Evolutionary conservation across 2,888 invertebrate species (phyloP).

Genomic region (Polyommatus icarus): DNA sequence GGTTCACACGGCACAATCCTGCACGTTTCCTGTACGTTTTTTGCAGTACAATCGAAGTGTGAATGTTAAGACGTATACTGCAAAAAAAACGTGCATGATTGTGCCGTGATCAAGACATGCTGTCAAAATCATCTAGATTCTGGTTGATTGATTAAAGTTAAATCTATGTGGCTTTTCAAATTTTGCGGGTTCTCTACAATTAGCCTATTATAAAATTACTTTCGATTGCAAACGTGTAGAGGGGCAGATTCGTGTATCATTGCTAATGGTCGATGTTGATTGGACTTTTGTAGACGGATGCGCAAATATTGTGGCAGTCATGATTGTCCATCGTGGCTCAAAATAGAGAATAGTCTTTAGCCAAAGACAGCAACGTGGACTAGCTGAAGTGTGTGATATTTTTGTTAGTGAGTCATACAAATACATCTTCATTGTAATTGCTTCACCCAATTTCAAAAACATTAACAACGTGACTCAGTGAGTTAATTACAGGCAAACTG

Average conservation of each 20-base stretch:
- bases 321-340: not conserved
- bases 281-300: not conserved
- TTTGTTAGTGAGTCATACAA: not conserved
- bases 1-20: too few relatives aligned
- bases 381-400: not conserved
- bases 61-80: too few relatives aligned
- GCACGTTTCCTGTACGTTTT: too few relatives aligned
- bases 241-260: too few relatives aligned
- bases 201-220: not conserved
- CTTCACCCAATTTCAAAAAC: not conserved
- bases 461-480: not conserved
- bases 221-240: not conserved
- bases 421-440: not conserved
- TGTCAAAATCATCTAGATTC: too few relatives aligned
- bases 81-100: too few relatives aligned
- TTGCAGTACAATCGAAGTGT: too few relatives aligned
- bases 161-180: too few relatives aligned
- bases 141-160: too few relatives aligned
- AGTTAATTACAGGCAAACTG: constrained; percentile 4
- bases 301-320: not conserved
- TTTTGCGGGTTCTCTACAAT: too few relatives aligned
- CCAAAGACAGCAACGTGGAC: not conserved
- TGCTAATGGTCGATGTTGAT: not conserved
- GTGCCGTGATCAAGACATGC: too few relatives aligned
- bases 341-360: not conserved